Conservation (phyloP, 2,113 vertebrate species). For the Scopus umbretta region DNA sequence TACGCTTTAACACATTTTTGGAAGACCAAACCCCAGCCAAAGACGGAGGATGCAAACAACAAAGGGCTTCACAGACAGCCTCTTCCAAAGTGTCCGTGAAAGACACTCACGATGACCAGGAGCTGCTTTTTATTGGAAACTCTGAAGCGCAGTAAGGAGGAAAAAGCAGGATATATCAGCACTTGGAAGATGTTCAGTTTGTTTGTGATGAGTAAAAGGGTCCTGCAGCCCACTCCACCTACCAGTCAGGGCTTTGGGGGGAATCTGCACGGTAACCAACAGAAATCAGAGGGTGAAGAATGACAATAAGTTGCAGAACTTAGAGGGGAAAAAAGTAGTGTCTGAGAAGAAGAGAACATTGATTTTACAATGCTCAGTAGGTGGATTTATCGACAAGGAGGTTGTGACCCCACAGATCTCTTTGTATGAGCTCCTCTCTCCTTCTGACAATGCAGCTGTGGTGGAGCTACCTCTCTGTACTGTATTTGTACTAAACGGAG, state of each 20-base stretch:
- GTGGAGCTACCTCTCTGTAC: not conserved
- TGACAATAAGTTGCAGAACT: fast-evolving
- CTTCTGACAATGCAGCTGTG: not conserved
- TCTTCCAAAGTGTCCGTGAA: not conserved
- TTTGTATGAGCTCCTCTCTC: not conserved
- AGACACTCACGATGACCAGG: not conserved
- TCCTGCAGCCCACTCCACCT: not conserved
- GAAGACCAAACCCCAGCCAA: not conserved
- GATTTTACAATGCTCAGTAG: not conserved
- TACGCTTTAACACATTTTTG: not conserved
- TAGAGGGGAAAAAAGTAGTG: not conserved
- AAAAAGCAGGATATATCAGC: not conserved
- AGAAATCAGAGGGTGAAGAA: not conserved
- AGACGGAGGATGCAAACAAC: not conserved
- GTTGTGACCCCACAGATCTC: not conserved
- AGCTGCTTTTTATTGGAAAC: not conserved
- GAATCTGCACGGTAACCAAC: not conserved
- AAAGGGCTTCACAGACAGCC: not conserved
- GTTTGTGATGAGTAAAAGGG: not conserved
- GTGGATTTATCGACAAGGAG: not conserved
- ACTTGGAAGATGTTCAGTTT: not conserved
- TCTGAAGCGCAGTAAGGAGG: not conserved
- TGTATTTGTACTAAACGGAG: not conserved
- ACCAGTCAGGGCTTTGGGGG: not conserved
- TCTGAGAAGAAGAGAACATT: not conserved